Percentiles rank a stretch among this genome's conserved stretches.
phyloP scores from a whole-genome alignment of 2,888 invertebrate genomes.

The Tromatobia lineatoria region DNA sequence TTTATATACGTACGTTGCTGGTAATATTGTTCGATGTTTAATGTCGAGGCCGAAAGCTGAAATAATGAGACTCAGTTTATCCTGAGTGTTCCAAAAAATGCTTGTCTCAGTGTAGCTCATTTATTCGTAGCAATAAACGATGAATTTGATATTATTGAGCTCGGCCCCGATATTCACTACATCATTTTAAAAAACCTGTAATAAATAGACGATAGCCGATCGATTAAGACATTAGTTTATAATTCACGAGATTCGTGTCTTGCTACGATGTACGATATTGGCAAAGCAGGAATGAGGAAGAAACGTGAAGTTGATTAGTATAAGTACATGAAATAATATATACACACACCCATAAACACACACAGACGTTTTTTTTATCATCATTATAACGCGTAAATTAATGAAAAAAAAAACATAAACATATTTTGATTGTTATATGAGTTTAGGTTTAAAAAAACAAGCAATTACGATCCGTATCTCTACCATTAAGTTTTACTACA shows the following conservation, averaged over 20 bases:
- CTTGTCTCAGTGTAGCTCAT: conserved; percentile 12
- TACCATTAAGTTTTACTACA: conserved; percentile 82
- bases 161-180: conserved; percentile 44
- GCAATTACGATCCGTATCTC: conserved; percentile 75
- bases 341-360: conserved; percentile 51
- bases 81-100: conserved; percentile 2
- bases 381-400: conserved; percentile 26
- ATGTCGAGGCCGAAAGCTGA: conserved; percentile 43
- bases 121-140: conserved; percentile 38
- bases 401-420: conserved; percentile 13
- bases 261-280: conserved; percentile 63
- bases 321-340: conserved; percentile 59
- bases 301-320: conserved; percentile 39
- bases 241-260: conserved; percentile 54
- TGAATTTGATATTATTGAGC: conserved; percentile 11
- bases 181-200: conserved; percentile 46
- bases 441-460: conserved; percentile 55
- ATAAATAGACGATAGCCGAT: conserved; percentile 49
- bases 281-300: conserved; percentile 34
- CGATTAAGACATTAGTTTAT: conserved; percentile 59
- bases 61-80: neutral
- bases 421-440: conserved; percentile 66
- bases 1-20: conserved; percentile 38
- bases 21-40: conserved; percentile 46
- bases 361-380: conserved; percentile 42